Conservation (phyloP, 2,888 invertebrate genomes). For the Dicranocentrus wangi region DNA sequence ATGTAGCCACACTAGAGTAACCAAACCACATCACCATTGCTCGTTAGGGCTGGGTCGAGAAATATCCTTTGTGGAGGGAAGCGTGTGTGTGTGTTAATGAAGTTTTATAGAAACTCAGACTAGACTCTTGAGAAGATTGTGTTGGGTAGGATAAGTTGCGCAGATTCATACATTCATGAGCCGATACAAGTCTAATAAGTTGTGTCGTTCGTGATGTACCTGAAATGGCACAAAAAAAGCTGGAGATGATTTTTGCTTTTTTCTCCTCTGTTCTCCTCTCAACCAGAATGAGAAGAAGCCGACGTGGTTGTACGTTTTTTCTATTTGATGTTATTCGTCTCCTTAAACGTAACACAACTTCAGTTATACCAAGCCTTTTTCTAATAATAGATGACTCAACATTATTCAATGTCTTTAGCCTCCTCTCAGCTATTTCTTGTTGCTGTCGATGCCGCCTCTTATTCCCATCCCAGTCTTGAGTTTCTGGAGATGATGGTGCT, state of each 20-base stretch:
- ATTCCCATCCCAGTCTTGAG: conserved; percentile 22
- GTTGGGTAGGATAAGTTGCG: not conserved
- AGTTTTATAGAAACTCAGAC: not conserved
- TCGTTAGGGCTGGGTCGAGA: conserved; percentile 25
- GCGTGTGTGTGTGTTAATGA: not conserved
- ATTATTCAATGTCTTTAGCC: conserved; percentile 71
- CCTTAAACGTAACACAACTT: too few relatives aligned
- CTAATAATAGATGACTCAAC: conserved; percentile 71
- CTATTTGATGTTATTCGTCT: conserved; percentile 11
- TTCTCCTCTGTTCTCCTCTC: conserved; percentile 3
- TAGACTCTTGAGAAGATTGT: not conserved
- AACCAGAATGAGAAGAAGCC: conserved; percentile 14
- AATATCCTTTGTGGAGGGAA: too few relatives aligned
- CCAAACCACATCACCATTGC: conserved; percentile 4
- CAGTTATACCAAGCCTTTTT: conserved; percentile 29
- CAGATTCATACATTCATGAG: too few relatives aligned
- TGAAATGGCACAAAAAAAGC: conserved; percentile 15
- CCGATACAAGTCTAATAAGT: not conserved
- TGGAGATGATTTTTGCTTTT: conserved; percentile 51
- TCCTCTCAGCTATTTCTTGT: conserved; percentile 41
- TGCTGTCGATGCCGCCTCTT: conserved; percentile 37
- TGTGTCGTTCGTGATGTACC: conserved; percentile 1
- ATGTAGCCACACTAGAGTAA: conserved; percentile 19
- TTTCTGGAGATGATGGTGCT: conserved; percentile 49
- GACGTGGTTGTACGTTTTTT: conserved; percentile 10